Base-by-base conservation (phyloP, 2,797 vertebrate genomes). In the Hypotaenidia philippensis region DNA sequence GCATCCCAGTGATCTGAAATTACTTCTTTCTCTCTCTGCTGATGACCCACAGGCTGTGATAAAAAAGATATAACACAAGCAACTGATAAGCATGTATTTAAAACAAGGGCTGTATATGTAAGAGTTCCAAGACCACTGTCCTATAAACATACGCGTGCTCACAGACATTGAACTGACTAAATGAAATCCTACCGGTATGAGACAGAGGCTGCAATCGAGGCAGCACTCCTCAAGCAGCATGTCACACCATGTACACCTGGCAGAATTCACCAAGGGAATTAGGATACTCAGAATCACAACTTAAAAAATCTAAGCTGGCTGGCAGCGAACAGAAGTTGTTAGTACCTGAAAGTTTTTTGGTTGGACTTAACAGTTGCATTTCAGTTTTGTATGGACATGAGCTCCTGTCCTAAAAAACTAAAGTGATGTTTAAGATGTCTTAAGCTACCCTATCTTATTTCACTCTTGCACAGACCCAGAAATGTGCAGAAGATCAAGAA, bases 11-110 rank as follows among this genome's bases (percentile, higher is more conserved):
- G 74, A 94, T 59, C 17, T 40, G 74, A 87, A 92, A 71, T 80
- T 26, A 88, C 59, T 50, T 91, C 81, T 55, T 60, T 84, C 68
- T 94, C 70, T 72, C 41, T 22, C 84, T 89, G 81, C 70, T 94
- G 71, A 50, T 71, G 76, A 96, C 23, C 19, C 44, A 81, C 21
- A 83, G 53, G 63, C 97, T 98, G 63, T 75, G 63, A 89, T 47
- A 89, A 94, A 85, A 79, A 72, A 71, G 14, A 83, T 95, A 7
- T n/a, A 74, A 31, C 55, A 60, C 41, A 87, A 74, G n/a, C 15
- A 66, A 70, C 5, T 29, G 11, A 16, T 32, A 83, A 18, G 9
- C 22, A 90, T 2, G 5, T 44, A 69, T n/a, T 55, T 77, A 66
- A 86, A 95, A 65, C 5, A 65, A 83, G n/a, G 11, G 10, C 6